These are phyloP conservation scores for Henricia sp. DNA, from an alignment of 53 echinoderm and acorn worm genomes.

Conservation along the genomic window DNA sequence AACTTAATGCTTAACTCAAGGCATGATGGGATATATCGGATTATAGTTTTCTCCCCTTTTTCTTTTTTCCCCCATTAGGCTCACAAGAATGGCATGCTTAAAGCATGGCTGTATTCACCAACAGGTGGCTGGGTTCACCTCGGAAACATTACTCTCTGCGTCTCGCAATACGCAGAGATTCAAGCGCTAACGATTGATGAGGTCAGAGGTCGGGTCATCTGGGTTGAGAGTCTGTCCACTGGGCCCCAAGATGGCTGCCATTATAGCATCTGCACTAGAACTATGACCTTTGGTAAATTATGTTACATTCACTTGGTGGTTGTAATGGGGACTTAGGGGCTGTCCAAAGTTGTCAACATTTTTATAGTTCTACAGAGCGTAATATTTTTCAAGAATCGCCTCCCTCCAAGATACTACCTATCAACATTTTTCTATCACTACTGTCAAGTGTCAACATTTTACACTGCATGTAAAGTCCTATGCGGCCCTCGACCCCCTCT, in stretches of 20 bases:
- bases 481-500: too few species aligned
- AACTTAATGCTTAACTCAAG: too few species aligned
- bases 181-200: constrained; percentile 25
- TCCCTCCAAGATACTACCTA: too few species aligned
- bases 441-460: too few species aligned
- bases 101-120: constrained; percentile 34
- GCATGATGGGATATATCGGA: too few species aligned
- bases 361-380: too few species aligned
- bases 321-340: too few species aligned
- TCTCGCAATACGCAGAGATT: constrained; percentile 8
- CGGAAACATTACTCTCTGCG: constrained; percentile 39
- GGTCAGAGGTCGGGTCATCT: constrained; percentile 37
- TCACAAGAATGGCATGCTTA: constrained; percentile 30
- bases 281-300: constrained; percentile 46
- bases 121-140: constrained; percentile 42
- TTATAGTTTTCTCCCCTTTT: too few species aligned
- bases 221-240: constrained; percentile 33
- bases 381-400: too few species aligned
- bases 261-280: constrained; percentile 43
- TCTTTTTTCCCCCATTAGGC: not conserved
- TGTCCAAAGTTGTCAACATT: too few species aligned
- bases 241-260: constrained; percentile 53
- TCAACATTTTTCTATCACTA: too few species aligned
- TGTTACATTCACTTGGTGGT: not conserved
- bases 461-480: too few species aligned